Evolutionary conservation across 2,797 vertebrate genomes (phyloP).

Genomic region (Toxotes lorentzi): DNA sequence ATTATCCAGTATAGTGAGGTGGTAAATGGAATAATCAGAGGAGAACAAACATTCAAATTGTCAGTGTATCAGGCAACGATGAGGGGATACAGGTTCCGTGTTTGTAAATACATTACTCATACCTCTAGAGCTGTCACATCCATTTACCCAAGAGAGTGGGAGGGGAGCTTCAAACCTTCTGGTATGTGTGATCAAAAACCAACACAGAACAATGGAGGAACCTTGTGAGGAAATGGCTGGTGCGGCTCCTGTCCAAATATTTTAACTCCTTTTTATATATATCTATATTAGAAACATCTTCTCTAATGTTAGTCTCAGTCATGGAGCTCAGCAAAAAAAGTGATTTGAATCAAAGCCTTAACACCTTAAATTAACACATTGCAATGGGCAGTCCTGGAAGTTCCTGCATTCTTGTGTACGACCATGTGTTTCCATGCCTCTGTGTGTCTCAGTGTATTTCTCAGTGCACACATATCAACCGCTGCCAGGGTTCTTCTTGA

Average conservation of each 20-base stretch:
- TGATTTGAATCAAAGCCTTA: constrained; percentile 37
- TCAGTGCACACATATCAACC: constrained; percentile 33
- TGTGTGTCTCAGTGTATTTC: constrained; percentile 30
- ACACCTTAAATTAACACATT: constrained; percentile 48
- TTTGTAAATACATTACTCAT: constrained; percentile 74
- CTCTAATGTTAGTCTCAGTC: constrained; percentile 9
- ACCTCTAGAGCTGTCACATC: constrained; percentile 57
- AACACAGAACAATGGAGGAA: constrained; percentile 18
- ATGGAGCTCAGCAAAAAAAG: constrained; percentile 9
- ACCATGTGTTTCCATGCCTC: constrained; percentile 22
- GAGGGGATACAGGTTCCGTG: constrained; percentile 62
- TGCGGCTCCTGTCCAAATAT: constrained; percentile 36
- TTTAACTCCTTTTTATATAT: constrained; percentile 6
- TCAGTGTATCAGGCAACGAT: constrained; percentile 64
- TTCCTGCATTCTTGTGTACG: constrained; percentile 19
- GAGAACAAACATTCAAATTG: constrained; percentile 72
- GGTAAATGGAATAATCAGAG: constrained; percentile 73
- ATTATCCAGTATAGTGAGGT: constrained; percentile 71
- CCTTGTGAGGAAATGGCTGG: constrained; percentile 31
- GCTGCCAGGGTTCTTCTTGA: constrained; percentile 61
- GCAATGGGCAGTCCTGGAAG: constrained; percentile 34
- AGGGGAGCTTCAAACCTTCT: constrained; percentile 46
- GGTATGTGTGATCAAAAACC: constrained; percentile 45
- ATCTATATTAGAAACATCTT: constrained; percentile 2
- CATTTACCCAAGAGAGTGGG: constrained; percentile 43